Percentiles rank a stretch among this genome's conserved stretches.
Conservation (phyloP, 2,113 vertebrate genomes). For the Xenus cinereus region DNA sequence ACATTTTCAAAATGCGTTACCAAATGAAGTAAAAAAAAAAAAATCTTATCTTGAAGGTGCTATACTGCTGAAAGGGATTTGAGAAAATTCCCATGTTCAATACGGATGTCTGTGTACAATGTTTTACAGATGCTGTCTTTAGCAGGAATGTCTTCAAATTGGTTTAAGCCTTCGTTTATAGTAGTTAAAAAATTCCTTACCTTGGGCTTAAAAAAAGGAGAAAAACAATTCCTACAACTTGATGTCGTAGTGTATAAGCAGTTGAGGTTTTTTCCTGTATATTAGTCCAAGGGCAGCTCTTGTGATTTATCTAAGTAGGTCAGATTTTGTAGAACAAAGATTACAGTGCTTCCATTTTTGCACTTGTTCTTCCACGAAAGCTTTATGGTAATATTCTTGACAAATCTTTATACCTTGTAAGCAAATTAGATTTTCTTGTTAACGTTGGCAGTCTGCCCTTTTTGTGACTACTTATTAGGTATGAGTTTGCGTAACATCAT, state of each 20-base stretch:
- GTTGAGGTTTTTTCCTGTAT: neutral
- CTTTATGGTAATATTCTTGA: slow-evolving; percentile 76
- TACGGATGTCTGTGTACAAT: neutral
- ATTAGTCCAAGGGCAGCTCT: slow-evolving; percentile 6
- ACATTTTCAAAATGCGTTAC: neutral
- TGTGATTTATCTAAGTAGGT: slow-evolving; percentile 75
- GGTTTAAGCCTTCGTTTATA: neutral
- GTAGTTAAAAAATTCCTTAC: neutral
- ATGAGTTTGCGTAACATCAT: slow-evolving; percentile 55
- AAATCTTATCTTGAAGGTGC: neutral
- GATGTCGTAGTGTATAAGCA: neutral
- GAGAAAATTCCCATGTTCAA: neutral
- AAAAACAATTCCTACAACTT: neutral
- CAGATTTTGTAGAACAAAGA: slow-evolving; percentile 80
- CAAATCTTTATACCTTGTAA: slow-evolving; percentile 68
- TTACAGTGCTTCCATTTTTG: slow-evolving; percentile 76
- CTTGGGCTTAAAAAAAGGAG: neutral
- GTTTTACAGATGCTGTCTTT: neutral
- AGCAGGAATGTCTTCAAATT: neutral
- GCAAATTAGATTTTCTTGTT: slow-evolving; percentile 86
- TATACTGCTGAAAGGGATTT: neutral
- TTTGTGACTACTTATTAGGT: slow-evolving; percentile 43
- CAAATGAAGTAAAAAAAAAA: neutral
- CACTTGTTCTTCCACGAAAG: slow-evolving; percentile 78
- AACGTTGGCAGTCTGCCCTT: slow-evolving; percentile 34